Evolutionary conservation across 2,113 vertebrate genomes (phyloP).

Genomic region (Equus quagga): DNA sequence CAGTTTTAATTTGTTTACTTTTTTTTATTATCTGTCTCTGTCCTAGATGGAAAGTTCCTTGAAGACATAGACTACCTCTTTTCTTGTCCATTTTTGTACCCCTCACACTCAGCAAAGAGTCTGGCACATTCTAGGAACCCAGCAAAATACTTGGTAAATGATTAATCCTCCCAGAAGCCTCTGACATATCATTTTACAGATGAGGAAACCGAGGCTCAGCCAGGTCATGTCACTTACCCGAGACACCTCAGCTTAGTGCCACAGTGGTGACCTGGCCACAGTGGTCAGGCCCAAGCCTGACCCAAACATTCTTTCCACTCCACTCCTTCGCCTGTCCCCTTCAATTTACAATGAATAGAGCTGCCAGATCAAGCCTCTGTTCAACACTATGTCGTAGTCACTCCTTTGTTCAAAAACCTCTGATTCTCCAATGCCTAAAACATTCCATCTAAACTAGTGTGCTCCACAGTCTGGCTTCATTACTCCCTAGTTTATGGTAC

Average conservation of each 20-base stretch:
- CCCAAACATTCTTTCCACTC: background rate
- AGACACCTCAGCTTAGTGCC: background rate
- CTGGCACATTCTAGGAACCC: background rate
- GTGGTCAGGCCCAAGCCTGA: background rate
- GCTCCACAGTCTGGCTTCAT: background rate
- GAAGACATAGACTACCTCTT: background rate
- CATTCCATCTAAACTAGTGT: background rate
- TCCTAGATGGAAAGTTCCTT: background rate
- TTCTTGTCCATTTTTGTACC: background rate
- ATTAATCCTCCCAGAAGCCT: background rate
- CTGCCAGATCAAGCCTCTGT: background rate
- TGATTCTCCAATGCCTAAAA: background rate
- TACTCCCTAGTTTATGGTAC: background rate
- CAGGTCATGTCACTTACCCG: background rate
- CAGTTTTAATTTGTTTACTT: background rate
- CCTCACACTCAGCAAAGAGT: background rate
- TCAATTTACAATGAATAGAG: background rate
- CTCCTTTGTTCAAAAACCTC: background rate
- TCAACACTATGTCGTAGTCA: background rate
- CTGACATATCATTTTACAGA: background rate
- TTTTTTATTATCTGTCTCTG: background rate
- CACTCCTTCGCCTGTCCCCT: background rate
- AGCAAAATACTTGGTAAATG: background rate
- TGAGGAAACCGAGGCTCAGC: background rate
- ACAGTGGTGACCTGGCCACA: background rate